Percentiles rank a stretch among this genome's conserved stretches.
phyloP scores from a whole-genome alignment of 2,797 vertebrate genomes.

The Scolopax rusticola region DNA sequence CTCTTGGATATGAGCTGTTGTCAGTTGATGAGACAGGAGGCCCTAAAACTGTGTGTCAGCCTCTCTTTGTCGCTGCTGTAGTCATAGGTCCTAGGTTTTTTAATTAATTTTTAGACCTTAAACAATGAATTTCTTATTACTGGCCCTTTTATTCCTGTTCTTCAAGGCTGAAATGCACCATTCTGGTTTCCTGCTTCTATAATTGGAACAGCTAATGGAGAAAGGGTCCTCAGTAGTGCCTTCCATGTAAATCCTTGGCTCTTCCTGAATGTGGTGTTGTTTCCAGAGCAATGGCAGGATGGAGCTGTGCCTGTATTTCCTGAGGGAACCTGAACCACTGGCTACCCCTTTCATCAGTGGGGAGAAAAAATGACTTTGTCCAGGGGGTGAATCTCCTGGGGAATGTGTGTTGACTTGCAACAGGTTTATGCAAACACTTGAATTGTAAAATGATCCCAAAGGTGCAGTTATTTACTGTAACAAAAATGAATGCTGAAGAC shows the following conservation, averaged over 20 bases:
- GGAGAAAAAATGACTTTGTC: not conserved
- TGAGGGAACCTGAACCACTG: not conserved
- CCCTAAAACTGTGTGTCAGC: not conserved
- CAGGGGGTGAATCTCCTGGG: constrained; percentile 8
- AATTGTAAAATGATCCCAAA: not conserved
- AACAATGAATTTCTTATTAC: not conserved
- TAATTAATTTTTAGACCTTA: not conserved
- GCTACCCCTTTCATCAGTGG: not conserved
- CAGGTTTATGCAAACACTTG: not conserved
- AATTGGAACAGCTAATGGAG: not conserved
- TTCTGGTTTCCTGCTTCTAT: not conserved
- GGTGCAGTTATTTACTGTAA: not conserved
- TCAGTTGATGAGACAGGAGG: not conserved
- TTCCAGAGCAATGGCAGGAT: not conserved
- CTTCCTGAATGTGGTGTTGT: accelerated
- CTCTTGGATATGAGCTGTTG: not conserved
- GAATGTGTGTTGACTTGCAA: not conserved
- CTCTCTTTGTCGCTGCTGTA: not conserved
- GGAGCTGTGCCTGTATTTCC: not conserved
- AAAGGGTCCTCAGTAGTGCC: not conserved
- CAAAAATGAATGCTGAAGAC: not conserved
- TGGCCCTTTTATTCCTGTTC: not conserved
- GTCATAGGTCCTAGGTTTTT: not conserved
- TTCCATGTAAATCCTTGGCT: not conserved
- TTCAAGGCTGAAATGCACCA: accelerated